Base-by-base conservation (phyloP, 2,888 invertebrate genomes). In the Metalampra italica region DNA sequence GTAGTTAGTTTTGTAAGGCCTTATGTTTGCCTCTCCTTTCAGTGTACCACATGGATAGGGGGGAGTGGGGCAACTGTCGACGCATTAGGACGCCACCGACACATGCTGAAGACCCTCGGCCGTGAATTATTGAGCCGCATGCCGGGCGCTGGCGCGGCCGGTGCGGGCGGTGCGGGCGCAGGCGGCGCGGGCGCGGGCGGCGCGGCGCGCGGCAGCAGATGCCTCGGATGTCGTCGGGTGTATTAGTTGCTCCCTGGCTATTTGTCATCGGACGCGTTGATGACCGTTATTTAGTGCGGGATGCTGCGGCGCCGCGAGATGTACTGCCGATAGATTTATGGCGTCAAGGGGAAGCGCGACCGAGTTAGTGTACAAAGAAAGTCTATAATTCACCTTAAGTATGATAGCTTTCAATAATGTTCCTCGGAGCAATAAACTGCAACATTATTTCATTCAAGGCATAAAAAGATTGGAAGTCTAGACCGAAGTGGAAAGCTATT, bases 251-350 rank as follows among this genome's bases (percentile, higher is more conserved):
- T 67, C 73, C 71, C 72, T 57, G 55, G 70, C 67, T 71, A 80
- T 85, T 82, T 84, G 82, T 86, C 85, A 84, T 77, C 71, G 70
- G 60, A 63, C 59, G 70, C 69, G 75, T 69, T 79, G 78, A 82
- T 82, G 70, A 71, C 67, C 59, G 68, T 79, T 74, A 81, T 84
- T 82, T 75, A 77, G 69, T 71, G 58, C 66, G 69, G 70, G 66
- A 2, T 22, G 22, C 67, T 67, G 61, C 61, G 62, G 50, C 53
- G 58, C 60, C 56, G 56, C 52, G 61, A 53, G 47, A n/a, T n/a
- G 36, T 5, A n/a, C 11, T n/a, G 52, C 59, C 54, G 44, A 55
- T 55, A 56, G 59, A 68, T 64, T 64, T 62, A 60, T 56, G 41
- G 36, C n/a, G 15, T 14, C 43, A 29, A 29, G 13, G 38, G 45